Conservation (phyloP, 2,113 vertebrate species). For the Chiloscyllium plagiosum region DNA sequence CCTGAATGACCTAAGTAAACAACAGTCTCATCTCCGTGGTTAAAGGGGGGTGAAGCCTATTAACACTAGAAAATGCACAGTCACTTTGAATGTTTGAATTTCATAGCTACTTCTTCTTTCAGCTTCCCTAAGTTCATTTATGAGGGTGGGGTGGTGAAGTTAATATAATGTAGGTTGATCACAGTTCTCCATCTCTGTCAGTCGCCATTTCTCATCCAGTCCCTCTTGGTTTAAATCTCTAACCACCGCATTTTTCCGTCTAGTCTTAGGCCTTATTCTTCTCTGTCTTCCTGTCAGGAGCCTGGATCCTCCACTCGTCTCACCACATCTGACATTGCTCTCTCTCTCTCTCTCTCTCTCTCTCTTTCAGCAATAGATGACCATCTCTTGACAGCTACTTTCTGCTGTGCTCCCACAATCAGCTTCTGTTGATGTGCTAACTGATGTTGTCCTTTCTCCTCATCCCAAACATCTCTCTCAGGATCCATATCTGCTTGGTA, state of each 20-base stretch:
- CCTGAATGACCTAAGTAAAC: neutral
- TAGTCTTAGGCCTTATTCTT: neutral
- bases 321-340: neutral
- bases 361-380: neutral
- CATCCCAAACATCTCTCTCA: neutral
- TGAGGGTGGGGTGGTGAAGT: neutral
- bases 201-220: neutral
- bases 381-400: neutral
- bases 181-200: neutral
- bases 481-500: neutral
- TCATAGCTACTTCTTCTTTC: neutral
- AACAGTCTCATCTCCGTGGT: neutral
- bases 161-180: neutral
- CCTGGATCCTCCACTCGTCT: neutral
- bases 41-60: neutral
- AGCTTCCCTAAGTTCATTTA: neutral
- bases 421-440: neutral
- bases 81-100: neutral
- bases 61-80: neutral
- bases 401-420: neutral
- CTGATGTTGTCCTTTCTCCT: neutral
- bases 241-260: no score
- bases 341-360: neutral
- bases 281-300: neutral
- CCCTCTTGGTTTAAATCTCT: neutral